phyloP scores from a whole-genome alignment of 1,140 invertebrate genomes.

The Aporrectodea caliginosa region DNA sequence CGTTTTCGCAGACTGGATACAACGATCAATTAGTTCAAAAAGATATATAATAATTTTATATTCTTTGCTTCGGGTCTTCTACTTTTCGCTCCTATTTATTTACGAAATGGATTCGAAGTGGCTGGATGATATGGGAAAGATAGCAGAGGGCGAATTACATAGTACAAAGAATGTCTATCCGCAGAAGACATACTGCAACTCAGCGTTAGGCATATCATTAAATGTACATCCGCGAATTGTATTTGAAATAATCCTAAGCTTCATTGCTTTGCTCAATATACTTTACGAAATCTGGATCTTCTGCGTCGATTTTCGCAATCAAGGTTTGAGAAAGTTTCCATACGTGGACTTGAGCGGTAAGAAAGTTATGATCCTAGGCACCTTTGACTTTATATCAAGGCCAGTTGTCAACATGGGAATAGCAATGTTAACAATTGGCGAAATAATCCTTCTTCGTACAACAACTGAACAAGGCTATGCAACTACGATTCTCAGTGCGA shows the following conservation, averaged over 20 bases:
- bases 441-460: not conserved
- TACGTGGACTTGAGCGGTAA: not conserved
- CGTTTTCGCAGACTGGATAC: not conserved
- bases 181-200: no score
- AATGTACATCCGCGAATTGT: not conserved
- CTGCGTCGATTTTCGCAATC: not conserved
- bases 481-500: not conserved
- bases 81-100: not conserved
- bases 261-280: not conserved
- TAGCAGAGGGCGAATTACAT: no score
- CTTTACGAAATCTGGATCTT: not conserved
- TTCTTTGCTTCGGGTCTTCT: not conserved
- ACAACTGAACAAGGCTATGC: not conserved
- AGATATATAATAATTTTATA: not conserved
- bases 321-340: not conserved
- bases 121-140: not conserved
- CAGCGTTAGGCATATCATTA: not conserved
- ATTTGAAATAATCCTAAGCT: not conserved
- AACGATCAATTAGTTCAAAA: not conserved
- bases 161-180: no score
- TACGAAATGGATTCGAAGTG: not conserved
- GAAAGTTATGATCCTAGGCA: not conserved
- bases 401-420: not conserved
- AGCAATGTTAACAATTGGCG: not conserved
- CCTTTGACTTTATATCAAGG: not conserved